Evolutionary conservation across 2,888 invertebrate genomes (phyloP).

Genomic region (Drosophila neonasuta): DNA sequence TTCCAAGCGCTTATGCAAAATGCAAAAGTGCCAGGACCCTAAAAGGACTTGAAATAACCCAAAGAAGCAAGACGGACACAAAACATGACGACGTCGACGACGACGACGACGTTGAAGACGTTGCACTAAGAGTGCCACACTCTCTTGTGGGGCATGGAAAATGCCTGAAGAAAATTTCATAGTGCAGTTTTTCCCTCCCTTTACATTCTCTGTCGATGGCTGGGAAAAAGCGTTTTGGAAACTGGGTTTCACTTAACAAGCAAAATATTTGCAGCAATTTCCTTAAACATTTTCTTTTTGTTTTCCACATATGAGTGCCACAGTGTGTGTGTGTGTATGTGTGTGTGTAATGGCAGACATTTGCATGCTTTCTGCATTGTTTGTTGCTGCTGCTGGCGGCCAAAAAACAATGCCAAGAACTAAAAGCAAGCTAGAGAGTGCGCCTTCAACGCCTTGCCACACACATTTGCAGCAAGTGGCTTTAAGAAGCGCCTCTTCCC

Average conservation of each 20-base stretch:
- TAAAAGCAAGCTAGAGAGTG: slow-evolving; percentile 20
- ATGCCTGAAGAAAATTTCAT: slow-evolving; percentile 72
- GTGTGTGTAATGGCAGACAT: slow-evolving; percentile 59
- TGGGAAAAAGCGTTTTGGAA: slow-evolving; percentile 57
- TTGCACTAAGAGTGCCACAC: slow-evolving; percentile 23
- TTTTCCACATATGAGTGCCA: slow-evolving; percentile 24
- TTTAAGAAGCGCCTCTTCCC: slow-evolving; percentile 55
- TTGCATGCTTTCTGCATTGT: slow-evolving; percentile 58
- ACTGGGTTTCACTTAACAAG: slow-evolving; percentile 78
- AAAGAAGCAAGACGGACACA: slow-evolving; percentile 14
- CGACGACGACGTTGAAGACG: slow-evolving; percentile 36
- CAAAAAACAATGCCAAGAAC: slow-evolving; percentile 43
- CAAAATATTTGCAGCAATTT: slow-evolving; percentile 79
- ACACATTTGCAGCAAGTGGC: slow-evolving; percentile 51
- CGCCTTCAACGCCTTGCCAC: slow-evolving; percentile 44
- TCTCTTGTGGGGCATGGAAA: slow-evolving; percentile 34
- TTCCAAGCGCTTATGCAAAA: slow-evolving; percentile 78
- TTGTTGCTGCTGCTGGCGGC: slow-evolving; percentile 34
- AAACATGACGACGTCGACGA: slow-evolving; percentile 4
- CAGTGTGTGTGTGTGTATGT: background rate
- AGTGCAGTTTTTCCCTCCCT: slow-evolving; percentile 39
- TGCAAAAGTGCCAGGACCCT: slow-evolving; percentile 63
- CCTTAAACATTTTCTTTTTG: slow-evolving; percentile 76
- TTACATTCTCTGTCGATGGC: slow-evolving; percentile 2
- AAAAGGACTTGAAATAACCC: slow-evolving; percentile 47